Evolutionary conservation across 2,888 invertebrate genomes (phyloP).

Genomic region (Corythucha ciliata): DNA sequence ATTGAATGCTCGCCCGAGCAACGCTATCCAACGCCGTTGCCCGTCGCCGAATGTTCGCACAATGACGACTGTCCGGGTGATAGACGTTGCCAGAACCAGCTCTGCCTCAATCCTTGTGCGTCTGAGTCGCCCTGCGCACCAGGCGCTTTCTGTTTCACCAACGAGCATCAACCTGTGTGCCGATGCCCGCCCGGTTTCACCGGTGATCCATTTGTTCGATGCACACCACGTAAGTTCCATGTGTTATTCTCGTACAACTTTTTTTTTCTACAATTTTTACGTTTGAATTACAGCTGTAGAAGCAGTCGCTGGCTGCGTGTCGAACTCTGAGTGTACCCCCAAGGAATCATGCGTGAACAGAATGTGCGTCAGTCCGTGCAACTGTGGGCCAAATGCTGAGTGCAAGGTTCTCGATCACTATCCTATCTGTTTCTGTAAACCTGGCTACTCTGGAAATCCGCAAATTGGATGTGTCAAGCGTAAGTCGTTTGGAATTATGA

Average conservation of each 20-base stretch:
- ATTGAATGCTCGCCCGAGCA: constrained; percentile 54
- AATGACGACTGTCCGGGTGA: constrained; percentile 69
- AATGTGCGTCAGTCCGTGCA: constrained; percentile 72
- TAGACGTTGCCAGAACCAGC: constrained; percentile 63
- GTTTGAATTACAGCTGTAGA: constrained; percentile 48
- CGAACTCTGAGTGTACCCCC: constrained; percentile 69
- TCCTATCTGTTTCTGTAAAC: constrained; percentile 72
- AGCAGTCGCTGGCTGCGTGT: constrained; percentile 61
- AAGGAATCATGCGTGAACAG: constrained; percentile 76
- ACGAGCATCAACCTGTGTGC: constrained; percentile 65
- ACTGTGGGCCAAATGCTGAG: constrained; percentile 72
- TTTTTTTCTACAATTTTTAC: not conserved
- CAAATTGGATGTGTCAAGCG: constrained; percentile 69
- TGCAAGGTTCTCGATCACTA: constrained; percentile 75
- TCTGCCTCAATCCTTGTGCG: constrained; percentile 69
- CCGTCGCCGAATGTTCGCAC: constrained; percentile 59
- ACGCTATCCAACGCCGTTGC: constrained; percentile 40
- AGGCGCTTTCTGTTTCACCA: constrained; percentile 73
- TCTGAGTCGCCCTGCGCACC: constrained; percentile 59
- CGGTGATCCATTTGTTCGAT: constrained; percentile 62
- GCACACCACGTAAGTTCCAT: constrained; percentile 64
- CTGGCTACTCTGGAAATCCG: constrained; percentile 77
- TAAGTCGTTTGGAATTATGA: constrained; percentile 39
- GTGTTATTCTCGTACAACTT: not conserved
- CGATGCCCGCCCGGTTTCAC: constrained; percentile 69